A percentile compares a stretch with the other conserved stretches of the same genome.
phyloP scores from a whole-genome alignment of 2,797 vertebrate species.

The Poliocrania exsul region DNA sequence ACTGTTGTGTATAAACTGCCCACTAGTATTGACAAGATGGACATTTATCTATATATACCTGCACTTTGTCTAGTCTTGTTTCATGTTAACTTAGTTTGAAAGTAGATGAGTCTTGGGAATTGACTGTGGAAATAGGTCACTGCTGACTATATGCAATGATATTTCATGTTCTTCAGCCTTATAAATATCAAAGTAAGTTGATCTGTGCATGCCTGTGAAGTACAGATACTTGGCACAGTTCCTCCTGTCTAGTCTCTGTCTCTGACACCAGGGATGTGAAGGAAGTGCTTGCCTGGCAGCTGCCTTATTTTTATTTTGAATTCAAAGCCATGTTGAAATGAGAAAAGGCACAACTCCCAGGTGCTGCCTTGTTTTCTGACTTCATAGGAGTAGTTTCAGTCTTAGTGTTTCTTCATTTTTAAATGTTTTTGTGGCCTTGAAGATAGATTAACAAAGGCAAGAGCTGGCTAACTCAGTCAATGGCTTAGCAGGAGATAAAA shows the following conservation, averaged over 20 bases:
- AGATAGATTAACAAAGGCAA: neutral
- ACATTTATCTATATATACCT: neutral
- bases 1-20: neutral
- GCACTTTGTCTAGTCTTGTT: neutral
- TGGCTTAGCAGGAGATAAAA: neutral
- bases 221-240: neutral
- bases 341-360: neutral
- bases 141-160: neutral
- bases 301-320: neutral
- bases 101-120: neutral
- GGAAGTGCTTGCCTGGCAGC: neutral
- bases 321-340: neutral
- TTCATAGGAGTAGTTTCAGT: neutral
- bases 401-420: neutral
- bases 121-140: neutral
- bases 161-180: neutral
- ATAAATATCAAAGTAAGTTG: neutral
- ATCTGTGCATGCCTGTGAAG: neutral
- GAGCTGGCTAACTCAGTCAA: neutral
- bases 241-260: neutral
- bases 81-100: neutral
- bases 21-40: neutral
- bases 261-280: neutral
- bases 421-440: neutral
- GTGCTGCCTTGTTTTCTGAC: neutral